A percentile compares a stretch with the other conserved stretches of the same genome.
phyloP scores from a whole-genome alignment of 2,797 vertebrate species.

The Lepus townsendii region DNA sequence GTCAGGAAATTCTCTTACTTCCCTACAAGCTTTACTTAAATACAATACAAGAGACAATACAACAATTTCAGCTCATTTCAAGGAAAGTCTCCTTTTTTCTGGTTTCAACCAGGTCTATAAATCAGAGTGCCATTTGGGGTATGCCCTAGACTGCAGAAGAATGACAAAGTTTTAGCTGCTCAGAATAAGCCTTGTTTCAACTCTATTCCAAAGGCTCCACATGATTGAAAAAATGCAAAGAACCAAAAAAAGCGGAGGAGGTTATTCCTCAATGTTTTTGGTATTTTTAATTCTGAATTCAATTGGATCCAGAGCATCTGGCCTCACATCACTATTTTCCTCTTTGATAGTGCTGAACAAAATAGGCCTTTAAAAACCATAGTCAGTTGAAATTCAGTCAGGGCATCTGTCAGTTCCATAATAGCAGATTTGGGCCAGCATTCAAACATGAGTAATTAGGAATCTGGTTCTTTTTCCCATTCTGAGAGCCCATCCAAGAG shows the following conservation, averaged over 20 bases:
- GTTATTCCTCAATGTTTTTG: slow-evolving; percentile 10
- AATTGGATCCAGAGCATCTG: neutral
- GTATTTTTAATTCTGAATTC: slow-evolving; percentile 62
- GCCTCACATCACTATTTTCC: slow-evolving; percentile 18
- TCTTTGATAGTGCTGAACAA: slow-evolving; percentile 22
- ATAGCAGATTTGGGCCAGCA: slow-evolving; percentile 30
- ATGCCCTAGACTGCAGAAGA: neutral
- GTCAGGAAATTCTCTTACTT: neutral
- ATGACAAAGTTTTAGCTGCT: neutral
- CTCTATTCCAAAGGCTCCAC: slow-evolving; percentile 54
- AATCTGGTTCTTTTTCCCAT: slow-evolving; percentile 48
- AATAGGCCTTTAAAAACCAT: slow-evolving; percentile 46
- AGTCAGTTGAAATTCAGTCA: slow-evolving; percentile 44
- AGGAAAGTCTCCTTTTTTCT: neutral
- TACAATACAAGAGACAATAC: neutral
- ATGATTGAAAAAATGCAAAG: slow-evolving; percentile 20
- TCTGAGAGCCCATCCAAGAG: neutral
- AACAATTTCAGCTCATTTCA: slow-evolving; percentile 9
- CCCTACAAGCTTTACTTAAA: neutral
- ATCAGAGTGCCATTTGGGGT: neutral
- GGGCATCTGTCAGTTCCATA: slow-evolving; percentile 37
- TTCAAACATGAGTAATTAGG: slow-evolving; percentile 65
- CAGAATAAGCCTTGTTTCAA: slow-evolving; percentile 50
- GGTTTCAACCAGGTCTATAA: neutral
- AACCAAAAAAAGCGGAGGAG: neutral